Percentiles rank a stretch among this genome's conserved stretches.
phyloP scores from a whole-genome alignment of 2,888 invertebrate genomes.

The Eucera pruinosa region DNA sequence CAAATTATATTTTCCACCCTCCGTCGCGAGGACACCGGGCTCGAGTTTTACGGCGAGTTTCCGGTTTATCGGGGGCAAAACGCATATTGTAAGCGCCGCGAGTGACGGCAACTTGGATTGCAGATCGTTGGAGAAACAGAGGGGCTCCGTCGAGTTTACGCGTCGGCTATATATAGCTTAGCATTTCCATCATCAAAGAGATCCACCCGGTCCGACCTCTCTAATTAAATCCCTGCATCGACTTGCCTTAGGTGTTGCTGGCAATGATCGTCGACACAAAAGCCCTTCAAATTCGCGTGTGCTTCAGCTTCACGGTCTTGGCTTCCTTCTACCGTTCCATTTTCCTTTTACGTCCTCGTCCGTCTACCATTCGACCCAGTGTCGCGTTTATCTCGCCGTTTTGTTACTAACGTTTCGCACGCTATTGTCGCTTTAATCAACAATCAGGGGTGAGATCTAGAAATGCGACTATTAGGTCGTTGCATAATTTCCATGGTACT shows the following conservation, averaged over 20 bases:
- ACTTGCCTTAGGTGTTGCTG: conserved; percentile 42
- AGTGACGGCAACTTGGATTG: conserved; percentile 21
- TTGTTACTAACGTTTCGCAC: background rate
- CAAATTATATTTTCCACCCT: conserved; percentile 2
- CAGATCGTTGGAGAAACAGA: conserved; percentile 31
- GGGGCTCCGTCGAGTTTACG: conserved; percentile 35
- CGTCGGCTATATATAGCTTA: conserved; percentile 12
- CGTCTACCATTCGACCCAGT: conserved; percentile 8
- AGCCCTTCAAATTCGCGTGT: conserved; percentile 36
- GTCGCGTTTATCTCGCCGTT: background rate
- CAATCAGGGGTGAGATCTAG: background rate
- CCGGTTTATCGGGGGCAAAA: background rate
- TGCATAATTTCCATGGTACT: no score
- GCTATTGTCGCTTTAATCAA: background rate
- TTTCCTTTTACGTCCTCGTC: conserved; percentile 2
- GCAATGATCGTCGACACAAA: conserved; percentile 42
- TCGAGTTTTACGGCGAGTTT: background rate
- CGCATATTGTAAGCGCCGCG: conserved; percentile 1
- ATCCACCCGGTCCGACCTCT: conserved; percentile 37
- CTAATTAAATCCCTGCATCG: conserved; percentile 59
- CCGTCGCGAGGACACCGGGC: no score
- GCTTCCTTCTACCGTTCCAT: background rate
- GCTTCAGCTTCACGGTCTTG: conserved; percentile 6
- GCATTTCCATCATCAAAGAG: conserved; percentile 55
- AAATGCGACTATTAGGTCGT: no score